These are phyloP conservation scores for Lasius fuliginosus DNA, from an alignment of 2,888 invertebrate species.

Conservation along the genomic window DNA sequence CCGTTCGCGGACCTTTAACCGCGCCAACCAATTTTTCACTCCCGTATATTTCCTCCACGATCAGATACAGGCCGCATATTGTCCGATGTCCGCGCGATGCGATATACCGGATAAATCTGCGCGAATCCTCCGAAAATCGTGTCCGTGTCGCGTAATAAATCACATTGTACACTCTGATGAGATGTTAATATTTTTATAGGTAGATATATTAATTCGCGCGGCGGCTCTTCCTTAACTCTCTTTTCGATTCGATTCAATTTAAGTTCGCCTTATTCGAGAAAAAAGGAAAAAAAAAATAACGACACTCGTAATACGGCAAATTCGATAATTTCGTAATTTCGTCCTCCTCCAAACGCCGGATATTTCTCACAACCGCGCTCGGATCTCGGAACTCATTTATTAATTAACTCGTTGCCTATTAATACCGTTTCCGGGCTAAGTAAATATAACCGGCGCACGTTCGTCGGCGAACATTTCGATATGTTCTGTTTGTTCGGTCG, in stretches of 20 bases:
- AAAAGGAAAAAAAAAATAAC: too few relatives aligned
- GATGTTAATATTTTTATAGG: neutral
- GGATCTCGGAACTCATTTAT: conserved; percentile 13
- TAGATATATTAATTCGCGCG: neutral
- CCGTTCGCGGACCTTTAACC: neutral
- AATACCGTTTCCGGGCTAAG: conserved; percentile 31
- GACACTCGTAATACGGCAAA: neutral
- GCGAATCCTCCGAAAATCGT: conserved; percentile 1
- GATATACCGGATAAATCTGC: conserved; percentile 32
- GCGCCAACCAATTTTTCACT: conserved; percentile 43
- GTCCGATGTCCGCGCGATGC: conserved; percentile 8
- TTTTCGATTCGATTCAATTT: neutral
- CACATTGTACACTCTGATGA: neutral
- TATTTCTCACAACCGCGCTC: conserved; percentile 11
- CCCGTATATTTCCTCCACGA: conserved; percentile 24
- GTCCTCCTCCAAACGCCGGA: neutral
- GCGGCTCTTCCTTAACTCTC: neutral
- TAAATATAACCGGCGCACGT: conserved; percentile 1
- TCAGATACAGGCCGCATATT: conserved; percentile 43
- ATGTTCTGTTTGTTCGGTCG: conserved; percentile 21
- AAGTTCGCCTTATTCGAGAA: neutral
- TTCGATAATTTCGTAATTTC: neutral
- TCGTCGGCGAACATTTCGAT: conserved; percentile 22
- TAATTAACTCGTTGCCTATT: conserved; percentile 26
- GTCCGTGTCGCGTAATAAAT: neutral